phyloP scores from a whole-genome alignment of 2,888 invertebrate genomes.

The Drosophila niveifrons region DNA sequence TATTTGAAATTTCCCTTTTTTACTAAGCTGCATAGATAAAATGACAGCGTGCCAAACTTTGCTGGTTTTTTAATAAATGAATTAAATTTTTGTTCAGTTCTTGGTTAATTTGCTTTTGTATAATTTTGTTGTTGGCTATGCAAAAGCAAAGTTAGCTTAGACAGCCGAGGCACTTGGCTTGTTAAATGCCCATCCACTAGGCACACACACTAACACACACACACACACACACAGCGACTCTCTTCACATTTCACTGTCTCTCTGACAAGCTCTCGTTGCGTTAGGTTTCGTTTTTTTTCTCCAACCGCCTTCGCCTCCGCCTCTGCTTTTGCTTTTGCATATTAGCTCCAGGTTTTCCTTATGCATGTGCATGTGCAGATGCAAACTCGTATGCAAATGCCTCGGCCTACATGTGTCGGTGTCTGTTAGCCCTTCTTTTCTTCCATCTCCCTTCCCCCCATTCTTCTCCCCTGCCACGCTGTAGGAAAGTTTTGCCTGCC shows the following conservation, averaged over 20 bases:
- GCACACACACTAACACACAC: conserved; percentile 21
- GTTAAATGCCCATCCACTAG: not conserved
- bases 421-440: conserved; percentile 25
- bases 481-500: conserved; percentile 65
- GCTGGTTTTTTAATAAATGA: too few relatives aligned
- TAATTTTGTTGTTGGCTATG: not conserved
- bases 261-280: conserved; percentile 9
- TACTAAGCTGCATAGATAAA: too few relatives aligned
- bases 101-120: not conserved
- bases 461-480: conserved; percentile 4
- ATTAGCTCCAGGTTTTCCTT: conserved; percentile 64
- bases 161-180: too few relatives aligned
- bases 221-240: conserved; percentile 10
- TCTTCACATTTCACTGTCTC: conserved; percentile 26
- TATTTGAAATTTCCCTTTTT: too few relatives aligned
- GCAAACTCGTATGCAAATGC: conserved; percentile 73
- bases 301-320: too few relatives aligned
- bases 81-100: not conserved
- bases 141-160: not conserved
- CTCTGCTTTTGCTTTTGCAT: conserved; percentile 58
- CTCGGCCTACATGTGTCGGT: conserved; percentile 75
- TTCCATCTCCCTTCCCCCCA: not conserved
- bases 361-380: conserved; percentile 45
- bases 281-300: conserved; percentile 19
- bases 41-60: too few relatives aligned